Evolutionary conservation across 2,113 vertebrate genomes (phyloP), one percentile per base, ranked within the genome.

Genomic region (Oryzias celebensis): DNA sequence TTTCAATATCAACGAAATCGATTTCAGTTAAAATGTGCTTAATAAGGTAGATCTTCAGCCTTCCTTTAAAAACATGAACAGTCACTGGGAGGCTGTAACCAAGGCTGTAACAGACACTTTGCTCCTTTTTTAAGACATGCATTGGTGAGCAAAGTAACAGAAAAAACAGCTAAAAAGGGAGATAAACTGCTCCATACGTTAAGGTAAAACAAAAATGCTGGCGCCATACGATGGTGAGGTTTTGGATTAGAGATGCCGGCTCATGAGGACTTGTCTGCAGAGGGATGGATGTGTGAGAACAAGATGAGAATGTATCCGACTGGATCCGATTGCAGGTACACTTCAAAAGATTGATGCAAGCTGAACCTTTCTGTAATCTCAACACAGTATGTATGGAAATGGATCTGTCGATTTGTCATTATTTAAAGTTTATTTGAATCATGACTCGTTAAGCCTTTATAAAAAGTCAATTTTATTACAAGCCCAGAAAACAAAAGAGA

Each of bases 271-370:
- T 7, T 70, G 84, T 28, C 92, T 97, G 42, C 94, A 94, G 46
- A 92, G 90, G 89, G n/a, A 76, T 85, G 89, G n/a, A 76, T 85
- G 4, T 97, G 95, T 85, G 87, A 83, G 26, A 68, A 63, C 17
- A 67, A 89, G 20, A 26, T 67, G 14, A 78, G 84, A 22, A 92
- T 92, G 10, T 99, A 96, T 73, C 87, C 94, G 79, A 98, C 96
- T 77, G 81, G 91, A 93, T 61, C 61, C 31, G 22, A 78, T 20
- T 98, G 97, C 92, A 94, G 94, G 97, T 95, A 82, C 79, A 86
- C 5, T 24, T 51, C 20, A 60, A 18, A 54, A 54, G n/a, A 8
- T 15, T 13, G 14, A 55, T 41, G 10, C 13, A 10, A 12, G n/a
- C 12, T 41, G 31, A 10, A 22, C 7, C 8, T 36, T 36, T 36